Percentiles rank a stretch among this genome's conserved stretches.
Evolutionary conservation across 2,888 invertebrate species (phyloP).

Genomic region (Ochropleura plecta): DNA sequence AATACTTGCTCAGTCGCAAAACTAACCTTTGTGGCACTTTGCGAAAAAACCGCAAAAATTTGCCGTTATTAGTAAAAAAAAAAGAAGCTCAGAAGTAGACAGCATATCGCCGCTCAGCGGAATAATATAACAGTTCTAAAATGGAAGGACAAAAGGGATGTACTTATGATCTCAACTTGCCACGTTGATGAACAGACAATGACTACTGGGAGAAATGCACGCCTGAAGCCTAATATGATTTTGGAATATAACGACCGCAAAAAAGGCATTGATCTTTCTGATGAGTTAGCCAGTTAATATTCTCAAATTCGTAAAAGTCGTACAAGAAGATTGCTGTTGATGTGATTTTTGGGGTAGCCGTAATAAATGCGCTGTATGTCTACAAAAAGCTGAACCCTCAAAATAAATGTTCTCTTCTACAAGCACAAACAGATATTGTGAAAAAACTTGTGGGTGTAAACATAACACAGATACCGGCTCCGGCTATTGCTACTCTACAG

Average conservation of each 20-base stretch:
- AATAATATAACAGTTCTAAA: conserved; percentile 55
- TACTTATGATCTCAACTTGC: conserved; percentile 53
- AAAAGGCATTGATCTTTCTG: no score
- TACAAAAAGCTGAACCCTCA: conserved; percentile 30
- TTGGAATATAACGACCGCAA: no score
- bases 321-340: conserved; percentile 44
- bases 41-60: conserved; percentile 43
- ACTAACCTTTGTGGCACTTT: conserved; percentile 48
- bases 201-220: no score
- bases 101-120: conserved; percentile 48
- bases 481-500: conserved; percentile 26
- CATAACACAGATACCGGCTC: conserved; percentile 17
- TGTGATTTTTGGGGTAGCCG: conserved; percentile 31
- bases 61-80: conserved; percentile 54
- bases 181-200: conserved; percentile 42
- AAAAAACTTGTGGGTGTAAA: conserved; percentile 38
- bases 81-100: conserved; percentile 47
- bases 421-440: conserved; percentile 37
- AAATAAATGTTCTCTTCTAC: conserved; percentile 37
- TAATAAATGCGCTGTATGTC: conserved; percentile 33
- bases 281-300: conserved; percentile 39
- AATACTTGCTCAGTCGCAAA: conserved; percentile 30
- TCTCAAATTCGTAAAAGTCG: conserved; percentile 36
- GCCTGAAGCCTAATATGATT: no score
- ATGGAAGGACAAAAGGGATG: conserved; percentile 60